Evolutionary conservation across 2,888 invertebrate genomes (phyloP).

Genomic region (Anagyrus pseudococci): DNA sequence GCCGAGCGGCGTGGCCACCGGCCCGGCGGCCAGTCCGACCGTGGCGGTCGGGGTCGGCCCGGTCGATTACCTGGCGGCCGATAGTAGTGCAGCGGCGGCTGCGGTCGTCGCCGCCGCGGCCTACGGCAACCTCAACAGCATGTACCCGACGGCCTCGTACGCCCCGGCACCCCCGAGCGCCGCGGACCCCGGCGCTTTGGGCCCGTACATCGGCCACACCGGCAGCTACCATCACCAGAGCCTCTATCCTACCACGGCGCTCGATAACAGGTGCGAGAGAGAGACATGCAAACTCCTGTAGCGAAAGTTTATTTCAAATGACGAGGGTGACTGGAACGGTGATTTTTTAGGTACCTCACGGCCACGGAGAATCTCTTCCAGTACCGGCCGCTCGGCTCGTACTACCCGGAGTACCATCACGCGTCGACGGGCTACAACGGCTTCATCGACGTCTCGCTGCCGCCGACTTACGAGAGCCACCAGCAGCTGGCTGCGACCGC

Average conservation of each 20-base stretch:
- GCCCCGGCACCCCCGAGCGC: slow-evolving; percentile 74
- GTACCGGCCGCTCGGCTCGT: slow-evolving; percentile 84
- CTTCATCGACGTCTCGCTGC: slow-evolving; percentile 78
- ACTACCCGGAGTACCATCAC: slow-evolving; percentile 80
- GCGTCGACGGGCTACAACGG: slow-evolving; percentile 72
- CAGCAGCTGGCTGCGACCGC: slow-evolving; percentile 64
- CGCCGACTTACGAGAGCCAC: slow-evolving; percentile 70
- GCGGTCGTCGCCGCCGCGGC: slow-evolving; percentile 76
- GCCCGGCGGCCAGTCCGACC: not conserved
- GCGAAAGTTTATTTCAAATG: not conserved
- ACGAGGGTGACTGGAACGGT: too few relatives aligned
- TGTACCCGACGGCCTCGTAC: slow-evolving; percentile 80
- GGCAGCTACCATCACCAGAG: slow-evolving; percentile 65
- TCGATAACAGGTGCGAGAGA: slow-evolving; percentile 62
- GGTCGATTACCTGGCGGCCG: slow-evolving; percentile 74
- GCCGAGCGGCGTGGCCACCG: not conserved
- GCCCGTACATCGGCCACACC: slow-evolving; percentile 74
- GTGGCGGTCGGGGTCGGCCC: slow-evolving; percentile 59
- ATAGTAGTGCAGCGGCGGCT: slow-evolving; percentile 68
- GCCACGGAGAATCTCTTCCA: slow-evolving; percentile 86
- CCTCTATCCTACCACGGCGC: slow-evolving; percentile 65
- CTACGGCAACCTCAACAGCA: slow-evolving; percentile 81
- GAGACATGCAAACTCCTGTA: not conserved
- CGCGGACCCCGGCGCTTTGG: slow-evolving; percentile 71
- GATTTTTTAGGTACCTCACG: slow-evolving; percentile 69